Evolutionary conservation across 1,140 invertebrate genomes (phyloP).

Genomic region (Venustaconcha ellipsiformis): DNA sequence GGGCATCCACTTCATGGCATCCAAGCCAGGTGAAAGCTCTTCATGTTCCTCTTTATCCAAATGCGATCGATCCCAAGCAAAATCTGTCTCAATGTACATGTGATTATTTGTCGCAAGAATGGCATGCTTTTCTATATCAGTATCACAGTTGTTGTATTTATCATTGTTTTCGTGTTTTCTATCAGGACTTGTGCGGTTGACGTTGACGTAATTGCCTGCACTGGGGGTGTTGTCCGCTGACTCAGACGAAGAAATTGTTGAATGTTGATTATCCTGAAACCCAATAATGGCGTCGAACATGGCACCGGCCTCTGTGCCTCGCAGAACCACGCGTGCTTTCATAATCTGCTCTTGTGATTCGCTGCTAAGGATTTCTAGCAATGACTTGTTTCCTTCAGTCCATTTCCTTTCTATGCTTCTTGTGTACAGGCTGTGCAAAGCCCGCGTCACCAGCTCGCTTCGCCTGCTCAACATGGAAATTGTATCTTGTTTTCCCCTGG

Average conservation of each 20-base stretch:
- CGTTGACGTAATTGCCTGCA: not conserved
- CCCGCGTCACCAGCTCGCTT: slow-evolving; percentile 13
- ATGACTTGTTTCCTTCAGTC: slow-evolving; percentile 12
- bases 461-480: too few species aligned
- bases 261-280: not conserved
- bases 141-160: not conserved
- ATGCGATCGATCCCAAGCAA: not conserved
- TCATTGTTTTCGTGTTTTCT: not conserved
- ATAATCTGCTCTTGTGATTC: slow-evolving; percentile 22
- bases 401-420: slow-evolving; percentile 7
- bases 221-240: not conserved
- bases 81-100: not conserved
- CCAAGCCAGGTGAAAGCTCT: not conserved
- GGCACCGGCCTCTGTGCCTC: slow-evolving; percentile 18
- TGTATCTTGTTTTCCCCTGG: too few species aligned
- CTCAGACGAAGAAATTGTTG: not conserved
- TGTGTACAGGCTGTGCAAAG: slow-evolving; percentile 22
- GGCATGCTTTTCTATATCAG: not conserved
- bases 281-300: slow-evolving; percentile 21
- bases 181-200: not conserved
- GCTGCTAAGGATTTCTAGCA: slow-evolving; percentile 14
- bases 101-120: not conserved
- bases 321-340: slow-evolving; percentile 22
- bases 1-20: not conserved
- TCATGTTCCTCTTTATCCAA: not conserved